Conservation (phyloP, 2,888 invertebrate species). For the Bimastos eiseni region DNA sequence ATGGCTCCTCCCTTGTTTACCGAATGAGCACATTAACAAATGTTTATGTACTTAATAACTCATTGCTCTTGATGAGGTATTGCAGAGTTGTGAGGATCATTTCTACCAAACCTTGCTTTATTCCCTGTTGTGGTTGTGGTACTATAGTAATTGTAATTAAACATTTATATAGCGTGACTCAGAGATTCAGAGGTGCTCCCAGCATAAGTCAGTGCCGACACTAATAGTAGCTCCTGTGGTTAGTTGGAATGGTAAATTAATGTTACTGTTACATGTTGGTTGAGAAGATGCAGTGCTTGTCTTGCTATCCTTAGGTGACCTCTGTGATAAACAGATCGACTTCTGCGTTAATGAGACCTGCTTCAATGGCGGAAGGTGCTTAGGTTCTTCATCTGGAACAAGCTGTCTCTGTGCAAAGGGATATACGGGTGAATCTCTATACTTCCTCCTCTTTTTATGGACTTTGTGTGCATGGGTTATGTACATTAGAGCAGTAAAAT, state of each 20-base stretch:
- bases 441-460: too few species aligned
- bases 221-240: background rate
- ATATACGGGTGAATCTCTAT: slow-evolving; percentile 17
- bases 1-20: too few species aligned
- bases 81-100: too few species aligned
- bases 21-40: background rate
- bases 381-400: background rate
- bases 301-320: slow-evolving; percentile 15
- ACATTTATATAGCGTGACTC: too few species aligned
- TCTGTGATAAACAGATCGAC: slow-evolving; percentile 26
- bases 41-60: background rate
- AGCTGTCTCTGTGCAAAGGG: background rate
- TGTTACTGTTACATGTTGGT: background rate
- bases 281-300: background rate
- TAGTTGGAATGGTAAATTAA: background rate
- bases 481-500: background rate
- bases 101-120: background rate
- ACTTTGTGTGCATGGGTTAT: background rate
- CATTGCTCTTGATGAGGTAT: background rate
- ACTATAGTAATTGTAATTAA: too few species aligned
- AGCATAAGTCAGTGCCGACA: too few species aligned
- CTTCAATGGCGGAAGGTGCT: slow-evolving; percentile 26
- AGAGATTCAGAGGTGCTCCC: too few species aligned
- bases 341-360: slow-evolving; percentile 18
- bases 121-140: too few species aligned